phyloP scores from a whole-genome alignment of 2,113 vertebrate genomes.

The Microcebus lehilahytsara region DNA sequence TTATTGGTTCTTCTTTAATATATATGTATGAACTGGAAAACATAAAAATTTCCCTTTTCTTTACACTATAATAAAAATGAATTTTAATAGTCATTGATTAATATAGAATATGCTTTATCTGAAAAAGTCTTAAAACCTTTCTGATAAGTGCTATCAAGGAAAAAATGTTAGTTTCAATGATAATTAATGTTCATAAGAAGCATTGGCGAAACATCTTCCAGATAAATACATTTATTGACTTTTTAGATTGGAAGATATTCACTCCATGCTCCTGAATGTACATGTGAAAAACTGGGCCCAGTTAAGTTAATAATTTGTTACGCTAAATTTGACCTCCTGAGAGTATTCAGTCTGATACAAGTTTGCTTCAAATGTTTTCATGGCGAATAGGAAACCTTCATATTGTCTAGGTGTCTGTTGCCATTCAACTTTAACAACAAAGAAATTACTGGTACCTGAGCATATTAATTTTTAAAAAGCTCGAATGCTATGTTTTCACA shows the following conservation, averaged over 20 bases:
- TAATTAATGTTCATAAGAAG: not conserved
- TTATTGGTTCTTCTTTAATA: not conserved
- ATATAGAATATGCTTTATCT: not conserved
- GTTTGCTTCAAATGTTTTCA: not conserved
- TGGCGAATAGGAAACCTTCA: not conserved
- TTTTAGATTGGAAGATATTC: not conserved
- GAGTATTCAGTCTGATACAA: not conserved
- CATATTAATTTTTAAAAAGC: not conserved
- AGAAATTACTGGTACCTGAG: not conserved
- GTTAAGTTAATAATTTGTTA: slow-evolving; percentile 12
- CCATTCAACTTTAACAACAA: not conserved
- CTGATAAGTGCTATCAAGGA: not conserved
- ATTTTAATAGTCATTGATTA: not conserved
- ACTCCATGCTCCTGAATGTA: not conserved
- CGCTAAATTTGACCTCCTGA: not conserved
- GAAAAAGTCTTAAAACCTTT: not conserved
- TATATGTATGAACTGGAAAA: not conserved
- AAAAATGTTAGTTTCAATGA: not conserved
- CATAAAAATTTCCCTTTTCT: not conserved
- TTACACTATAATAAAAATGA: not conserved
- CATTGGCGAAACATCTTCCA: not conserved
- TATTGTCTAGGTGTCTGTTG: not conserved
- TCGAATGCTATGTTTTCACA: not conserved
- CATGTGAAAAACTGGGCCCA: not conserved
- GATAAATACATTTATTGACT: not conserved